Conservation (phyloP, 35 echinoderm and acorn worm species). For the Apostichopus japonicus region DNA sequence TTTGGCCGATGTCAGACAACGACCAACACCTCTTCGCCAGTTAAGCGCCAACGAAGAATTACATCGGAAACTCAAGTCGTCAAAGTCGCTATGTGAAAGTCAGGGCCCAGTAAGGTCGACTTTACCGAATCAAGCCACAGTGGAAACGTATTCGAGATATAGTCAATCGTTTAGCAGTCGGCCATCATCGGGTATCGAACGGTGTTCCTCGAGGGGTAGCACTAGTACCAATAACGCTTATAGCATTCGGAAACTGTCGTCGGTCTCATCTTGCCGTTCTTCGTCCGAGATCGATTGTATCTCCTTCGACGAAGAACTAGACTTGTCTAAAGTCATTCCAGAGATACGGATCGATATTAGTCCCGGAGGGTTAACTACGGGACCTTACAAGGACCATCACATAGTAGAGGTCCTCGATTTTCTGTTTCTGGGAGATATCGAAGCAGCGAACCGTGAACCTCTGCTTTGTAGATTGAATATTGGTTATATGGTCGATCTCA, state of each 20-base stretch:
- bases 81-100: constrained; percentile 62
- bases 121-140: neutral
- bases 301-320: constrained; percentile 84
- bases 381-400: constrained; percentile 83
- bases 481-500: constrained; percentile 78
- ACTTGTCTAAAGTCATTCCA: constrained; percentile 86
- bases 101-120: neutral
- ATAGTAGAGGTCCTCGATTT: constrained; percentile 78
- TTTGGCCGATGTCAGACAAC: neutral
- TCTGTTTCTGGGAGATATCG: constrained; percentile 81
- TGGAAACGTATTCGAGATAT: constrained; percentile 31
- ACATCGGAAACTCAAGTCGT: constrained; percentile 60
- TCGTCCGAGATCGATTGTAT: constrained; percentile 77
- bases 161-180: constrained; percentile 15
- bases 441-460: constrained; percentile 82
- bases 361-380: neutral
- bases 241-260: constrained; percentile 70
- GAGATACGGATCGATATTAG: constrained; percentile 82
- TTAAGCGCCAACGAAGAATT: neutral
- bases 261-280: constrained; percentile 76
- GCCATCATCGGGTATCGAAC: constrained; percentile 48
- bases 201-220: constrained; percentile 33
- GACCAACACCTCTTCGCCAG: neutral
- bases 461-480: constrained; percentile 84
- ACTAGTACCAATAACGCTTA: constrained; percentile 7